Evolutionary conservation across 2,888 invertebrate species (phyloP).

Genomic region (Cheilosia pagana): DNA sequence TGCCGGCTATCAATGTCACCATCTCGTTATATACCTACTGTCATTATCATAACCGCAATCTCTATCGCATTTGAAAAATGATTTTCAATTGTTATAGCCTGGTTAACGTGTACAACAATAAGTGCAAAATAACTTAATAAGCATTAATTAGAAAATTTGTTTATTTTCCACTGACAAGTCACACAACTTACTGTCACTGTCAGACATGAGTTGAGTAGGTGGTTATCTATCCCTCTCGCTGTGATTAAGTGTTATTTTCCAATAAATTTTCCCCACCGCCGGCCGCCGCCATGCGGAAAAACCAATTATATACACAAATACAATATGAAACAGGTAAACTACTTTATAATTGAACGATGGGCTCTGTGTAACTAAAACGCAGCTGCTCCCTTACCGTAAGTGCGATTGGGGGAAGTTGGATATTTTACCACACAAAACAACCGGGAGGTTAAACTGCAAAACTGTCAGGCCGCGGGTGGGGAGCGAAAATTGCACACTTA

Average conservation of each 20-base stretch:
- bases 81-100: conserved; percentile 40
- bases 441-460: conserved; percentile 43
- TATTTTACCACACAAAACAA: conserved; percentile 17
- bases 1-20: conserved; percentile 11
- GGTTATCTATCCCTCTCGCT: neutral
- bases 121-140: conserved; percentile 69
- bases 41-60: conserved; percentile 18
- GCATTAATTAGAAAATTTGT: conserved; percentile 58
- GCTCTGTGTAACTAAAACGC: conserved; percentile 13
- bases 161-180: conserved; percentile 24
- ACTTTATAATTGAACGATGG: conserved; percentile 73
- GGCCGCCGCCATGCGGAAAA: conserved; percentile 48
- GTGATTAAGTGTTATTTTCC: conserved; percentile 72
- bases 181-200: neutral
- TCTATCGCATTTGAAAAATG: neutral
- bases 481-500: conserved; percentile 53
- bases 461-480: conserved; percentile 35
- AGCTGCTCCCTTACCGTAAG: neutral
- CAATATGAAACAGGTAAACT: conserved; percentile 57
- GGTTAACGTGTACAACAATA: conserved; percentile 3
- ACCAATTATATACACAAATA: conserved; percentile 66
- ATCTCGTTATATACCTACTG: neutral
- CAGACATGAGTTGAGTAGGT: neutral
- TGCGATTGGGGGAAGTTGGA: conserved; percentile 1
- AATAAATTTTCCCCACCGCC: conserved; percentile 57